Evolutionary conservation across 2,797 vertebrate genomes (phyloP).

Genomic region (Psittacula echo): DNA sequence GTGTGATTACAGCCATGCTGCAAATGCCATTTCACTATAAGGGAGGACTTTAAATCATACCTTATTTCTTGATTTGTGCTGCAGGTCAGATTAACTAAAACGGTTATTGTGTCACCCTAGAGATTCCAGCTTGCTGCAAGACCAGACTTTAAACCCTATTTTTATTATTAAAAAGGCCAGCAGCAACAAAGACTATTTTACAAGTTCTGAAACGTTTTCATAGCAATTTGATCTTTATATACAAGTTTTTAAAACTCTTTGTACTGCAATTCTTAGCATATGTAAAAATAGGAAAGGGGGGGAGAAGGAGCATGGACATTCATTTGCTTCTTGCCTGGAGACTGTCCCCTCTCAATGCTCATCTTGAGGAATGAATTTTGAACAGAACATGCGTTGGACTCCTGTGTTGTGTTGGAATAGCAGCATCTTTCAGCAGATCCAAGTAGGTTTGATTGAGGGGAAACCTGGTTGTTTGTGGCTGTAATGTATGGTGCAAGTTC

Average conservation of each 20-base stretch:
- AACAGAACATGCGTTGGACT: background rate
- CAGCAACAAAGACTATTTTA: constrained; percentile 74
- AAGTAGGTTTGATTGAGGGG: background rate
- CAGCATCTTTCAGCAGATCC: background rate
- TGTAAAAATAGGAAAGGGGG: background rate
- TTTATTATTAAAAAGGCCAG: constrained; percentile 77
- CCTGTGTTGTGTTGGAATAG: background rate
- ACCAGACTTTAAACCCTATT: constrained; percentile 72
- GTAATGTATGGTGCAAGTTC: rapidly evolving
- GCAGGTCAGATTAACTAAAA: constrained; percentile 74
- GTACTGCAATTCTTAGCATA: constrained; percentile 44
- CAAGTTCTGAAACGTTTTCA: constrained; percentile 68
- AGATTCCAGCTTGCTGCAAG: constrained; percentile 69
- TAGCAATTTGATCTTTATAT: constrained; percentile 73
- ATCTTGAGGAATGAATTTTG: background rate
- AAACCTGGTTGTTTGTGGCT: background rate
- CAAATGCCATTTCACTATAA: constrained; percentile 71
- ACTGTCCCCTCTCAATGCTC: background rate
- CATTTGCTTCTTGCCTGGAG: constrained; percentile 14
- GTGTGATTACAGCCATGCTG: constrained; percentile 69
- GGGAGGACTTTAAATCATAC: constrained; percentile 66
- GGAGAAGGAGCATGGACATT: constrained; percentile 2
- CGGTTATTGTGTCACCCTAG: constrained; percentile 73
- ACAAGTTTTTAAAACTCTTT: constrained; percentile 63
- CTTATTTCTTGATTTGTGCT: constrained; percentile 74